These are phyloP conservation scores for Apamea crenata DNA, from an alignment of 2,888 invertebrate genomes.

Conservation along the genomic window DNA sequence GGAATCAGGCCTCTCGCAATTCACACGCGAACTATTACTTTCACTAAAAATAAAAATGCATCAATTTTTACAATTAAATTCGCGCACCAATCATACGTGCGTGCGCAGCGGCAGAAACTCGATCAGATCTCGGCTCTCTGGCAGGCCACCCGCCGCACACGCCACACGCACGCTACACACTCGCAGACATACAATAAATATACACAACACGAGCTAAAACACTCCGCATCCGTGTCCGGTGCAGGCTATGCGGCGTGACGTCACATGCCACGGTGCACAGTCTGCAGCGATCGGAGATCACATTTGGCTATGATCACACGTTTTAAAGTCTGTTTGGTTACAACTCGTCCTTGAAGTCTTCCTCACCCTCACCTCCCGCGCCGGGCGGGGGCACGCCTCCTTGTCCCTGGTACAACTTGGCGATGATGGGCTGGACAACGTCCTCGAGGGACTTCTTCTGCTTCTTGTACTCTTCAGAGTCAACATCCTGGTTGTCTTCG, in stretches of 20 bases:
- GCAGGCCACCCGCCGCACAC: conserved; percentile 75
- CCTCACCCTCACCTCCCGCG: conserved; percentile 92
- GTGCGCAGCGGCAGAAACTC: conserved; percentile 76
- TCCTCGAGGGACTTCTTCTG: conserved; percentile 99
- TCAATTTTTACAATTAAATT: conserved; percentile 81
- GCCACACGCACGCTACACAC: conserved; percentile 66
- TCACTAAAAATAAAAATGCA: conserved; percentile 87
- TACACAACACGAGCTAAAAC: conserved; percentile 85
- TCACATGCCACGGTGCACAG: conserved; percentile 64
- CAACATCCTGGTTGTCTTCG: conserved; percentile 98
- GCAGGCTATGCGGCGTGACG: conserved; percentile 69
- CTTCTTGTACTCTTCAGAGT: conserved; percentile 97
- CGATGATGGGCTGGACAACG: conserved; percentile 98
- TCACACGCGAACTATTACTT: conserved; percentile 76
- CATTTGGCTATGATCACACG: conserved; percentile 84
- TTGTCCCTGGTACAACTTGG: conserved; percentile 97
- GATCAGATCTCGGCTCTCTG: conserved; percentile 76
- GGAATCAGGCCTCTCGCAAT: conserved; percentile 71
- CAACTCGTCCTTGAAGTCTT: conserved; percentile 96
- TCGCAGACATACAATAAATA: conserved; percentile 83
- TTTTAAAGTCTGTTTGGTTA: conserved; percentile 88
- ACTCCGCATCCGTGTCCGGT: conserved; percentile 78
- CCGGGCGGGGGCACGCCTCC: conserved; percentile 95
- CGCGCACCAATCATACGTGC: conserved; percentile 65
- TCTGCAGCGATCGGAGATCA: conserved; percentile 82